Evolutionary conservation across 2,888 invertebrate genomes (phyloP).

Genomic region (Acleris cristana): DNA sequence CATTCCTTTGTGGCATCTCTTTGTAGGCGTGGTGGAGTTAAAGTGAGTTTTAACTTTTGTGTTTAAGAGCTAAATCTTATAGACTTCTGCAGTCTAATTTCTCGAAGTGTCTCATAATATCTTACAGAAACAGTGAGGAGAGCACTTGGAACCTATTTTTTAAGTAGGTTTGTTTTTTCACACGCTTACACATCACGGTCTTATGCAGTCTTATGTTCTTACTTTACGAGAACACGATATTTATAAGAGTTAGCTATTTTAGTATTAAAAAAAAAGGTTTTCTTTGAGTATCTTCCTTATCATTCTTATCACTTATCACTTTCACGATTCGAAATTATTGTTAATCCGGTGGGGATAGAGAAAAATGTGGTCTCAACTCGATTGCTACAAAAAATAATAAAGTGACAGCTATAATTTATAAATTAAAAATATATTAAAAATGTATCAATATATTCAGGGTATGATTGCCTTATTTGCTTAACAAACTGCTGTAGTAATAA

Average conservation of each 20-base stretch:
- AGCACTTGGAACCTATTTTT: no score
- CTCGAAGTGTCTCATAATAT: not conserved
- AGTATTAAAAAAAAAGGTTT: no score
- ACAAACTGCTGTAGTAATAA: constrained; percentile 50
- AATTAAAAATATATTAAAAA: not conserved
- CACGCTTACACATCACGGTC: no score
- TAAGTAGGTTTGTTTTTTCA: no score
- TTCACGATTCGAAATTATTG: constrained; percentile 9
- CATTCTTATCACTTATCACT: no score
- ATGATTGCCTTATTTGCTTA: constrained; percentile 12
- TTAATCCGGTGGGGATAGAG: constrained; percentile 6
- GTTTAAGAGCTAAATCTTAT: constrained; percentile 5
- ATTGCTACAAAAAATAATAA: constrained; percentile 17
- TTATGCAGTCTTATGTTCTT: no score
- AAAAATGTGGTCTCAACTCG: not conserved
- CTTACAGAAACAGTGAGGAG: no score
- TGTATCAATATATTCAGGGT: no score
- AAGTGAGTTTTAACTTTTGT: constrained; percentile 10
- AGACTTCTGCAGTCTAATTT: not conserved
- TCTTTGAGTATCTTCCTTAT: no score
- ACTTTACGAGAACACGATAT: no score
- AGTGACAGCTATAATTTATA: not conserved
- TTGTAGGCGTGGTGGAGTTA: constrained; percentile 32
- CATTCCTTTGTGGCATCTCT: constrained; percentile 42
- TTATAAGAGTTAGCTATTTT: no score